Percentiles rank a stretch among this genome's conserved stretches.
Conservation (phyloP, 2,797 vertebrate genomes). For the Galaxias olidus region DNA sequence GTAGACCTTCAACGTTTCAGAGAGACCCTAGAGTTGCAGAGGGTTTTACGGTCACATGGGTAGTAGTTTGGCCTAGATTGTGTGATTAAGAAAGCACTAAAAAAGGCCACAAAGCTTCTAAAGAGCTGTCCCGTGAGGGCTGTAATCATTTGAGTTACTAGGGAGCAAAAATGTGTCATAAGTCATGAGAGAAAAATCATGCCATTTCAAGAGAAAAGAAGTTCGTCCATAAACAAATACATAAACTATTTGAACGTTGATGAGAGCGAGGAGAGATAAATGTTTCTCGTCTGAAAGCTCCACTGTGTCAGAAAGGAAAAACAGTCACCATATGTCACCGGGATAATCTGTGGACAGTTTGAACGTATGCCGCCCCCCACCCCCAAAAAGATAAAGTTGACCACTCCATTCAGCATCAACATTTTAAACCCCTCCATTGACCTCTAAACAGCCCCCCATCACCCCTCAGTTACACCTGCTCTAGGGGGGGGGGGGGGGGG, state of each 20-base stretch:
- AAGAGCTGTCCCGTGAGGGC: too few relatives aligned
- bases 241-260: neutral
- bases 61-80: too few relatives aligned
- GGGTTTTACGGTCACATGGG: too few relatives aligned
- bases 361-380: neutral
- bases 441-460: slow-evolving; percentile 10
- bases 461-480: slow-evolving; percentile 23
- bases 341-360: slow-evolving; percentile 16
- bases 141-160: too few relatives aligned
- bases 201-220: too few relatives aligned
- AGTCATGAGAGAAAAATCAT: neutral
- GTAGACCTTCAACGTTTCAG: too few relatives aligned
- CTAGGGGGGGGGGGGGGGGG: too few relatives aligned
- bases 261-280: neutral
- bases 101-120: too few relatives aligned
- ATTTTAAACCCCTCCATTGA: slow-evolving; percentile 17
- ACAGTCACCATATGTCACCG: slow-evolving; percentile 9
- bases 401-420: slow-evolving; percentile 10
- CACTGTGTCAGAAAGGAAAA: neutral
- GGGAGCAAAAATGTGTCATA: too few relatives aligned
- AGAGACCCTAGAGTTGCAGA: too few relatives aligned
- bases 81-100: too few relatives aligned
- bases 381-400: slow-evolving; percentile 20
- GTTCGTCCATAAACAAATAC: too few relatives aligned
- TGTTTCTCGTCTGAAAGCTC: neutral